Percentiles rank a stretch among this genome's conserved stretches.
phyloP scores from a whole-genome alignment of 2,113 vertebrate genomes.

The Cricetomys ansorgei region DNA sequence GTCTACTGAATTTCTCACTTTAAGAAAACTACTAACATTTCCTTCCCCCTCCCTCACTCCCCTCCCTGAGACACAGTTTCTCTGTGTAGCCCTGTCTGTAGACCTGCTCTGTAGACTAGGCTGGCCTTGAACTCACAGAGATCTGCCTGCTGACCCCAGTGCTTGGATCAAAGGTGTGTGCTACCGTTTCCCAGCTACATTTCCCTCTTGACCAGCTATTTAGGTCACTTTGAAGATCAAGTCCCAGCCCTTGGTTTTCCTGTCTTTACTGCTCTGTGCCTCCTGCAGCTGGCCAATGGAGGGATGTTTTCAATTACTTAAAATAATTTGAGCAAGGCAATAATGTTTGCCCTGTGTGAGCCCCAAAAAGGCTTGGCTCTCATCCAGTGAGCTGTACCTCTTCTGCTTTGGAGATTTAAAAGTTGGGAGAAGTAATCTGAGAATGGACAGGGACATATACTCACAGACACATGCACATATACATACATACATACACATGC shows the following conservation, averaged over 20 bases:
- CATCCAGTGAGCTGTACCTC: neutral
- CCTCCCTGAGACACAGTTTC: no score
- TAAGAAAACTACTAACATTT: neutral
- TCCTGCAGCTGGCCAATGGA: neutral
- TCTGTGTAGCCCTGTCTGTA: no score
- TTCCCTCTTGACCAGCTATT: neutral
- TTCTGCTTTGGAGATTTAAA: constrained; percentile 15
- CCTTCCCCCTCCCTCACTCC: no score
- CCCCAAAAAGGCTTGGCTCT: neutral
- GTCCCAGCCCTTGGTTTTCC: neutral
- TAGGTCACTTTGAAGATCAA: neutral
- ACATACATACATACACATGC: no score
- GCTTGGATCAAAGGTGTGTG: no score
- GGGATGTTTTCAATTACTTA: constrained; percentile 53
- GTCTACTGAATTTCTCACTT: neutral
- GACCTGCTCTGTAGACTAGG: no score
- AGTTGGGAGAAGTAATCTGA: neutral
- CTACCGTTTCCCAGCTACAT: no score
- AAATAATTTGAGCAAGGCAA: constrained; percentile 47
- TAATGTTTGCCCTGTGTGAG: constrained; percentile 43
- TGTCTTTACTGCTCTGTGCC: neutral
- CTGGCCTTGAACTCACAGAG: no score
- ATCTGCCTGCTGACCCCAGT: no score
- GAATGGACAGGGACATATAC: no score
- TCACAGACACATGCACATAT: no score